phyloP scores from a whole-genome alignment of 2,888 invertebrate species.

The Clivina fossor region DNA sequence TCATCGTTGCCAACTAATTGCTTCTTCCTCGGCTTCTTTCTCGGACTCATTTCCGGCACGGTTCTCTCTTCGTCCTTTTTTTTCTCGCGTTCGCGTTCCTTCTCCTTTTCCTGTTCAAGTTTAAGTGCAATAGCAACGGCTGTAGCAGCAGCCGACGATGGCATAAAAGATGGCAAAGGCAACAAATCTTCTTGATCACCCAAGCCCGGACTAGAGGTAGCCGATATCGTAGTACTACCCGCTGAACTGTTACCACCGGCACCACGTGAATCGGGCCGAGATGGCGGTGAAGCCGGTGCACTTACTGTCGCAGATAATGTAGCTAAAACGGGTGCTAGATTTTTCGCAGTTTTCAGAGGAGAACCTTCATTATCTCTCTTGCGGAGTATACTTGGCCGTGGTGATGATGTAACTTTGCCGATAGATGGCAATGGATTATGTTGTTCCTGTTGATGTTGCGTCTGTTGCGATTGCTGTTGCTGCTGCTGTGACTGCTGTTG shows the following conservation, averaged over 20 bases:
- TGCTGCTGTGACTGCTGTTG: no score
- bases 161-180: slow-evolving; percentile 38
- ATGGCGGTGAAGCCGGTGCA: slow-evolving; percentile 49
- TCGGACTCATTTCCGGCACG: slow-evolving; percentile 67
- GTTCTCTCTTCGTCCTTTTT: slow-evolving; percentile 56
- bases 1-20: slow-evolving; percentile 64
- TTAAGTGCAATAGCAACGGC: slow-evolving; percentile 31
- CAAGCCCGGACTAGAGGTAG: slow-evolving; percentile 77
- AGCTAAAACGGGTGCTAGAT: slow-evolving; percentile 56
- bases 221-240: slow-evolving; percentile 86
- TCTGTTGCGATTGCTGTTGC: no score
- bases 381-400: slow-evolving; percentile 81
- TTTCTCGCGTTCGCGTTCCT: slow-evolving; percentile 31
- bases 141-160: slow-evolving; percentile 45
- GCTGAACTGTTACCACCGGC: slow-evolving; percentile 52
- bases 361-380: slow-evolving; percentile 83
- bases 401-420: slow-evolving; percentile 54
- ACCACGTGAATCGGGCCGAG: slow-evolving; percentile 51
- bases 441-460: slow-evolving; percentile 38
- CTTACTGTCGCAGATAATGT: slow-evolving; percentile 44
- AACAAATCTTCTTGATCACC: slow-evolving; percentile 61
- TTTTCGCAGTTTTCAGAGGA: slow-evolving; percentile 66
- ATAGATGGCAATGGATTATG: slow-evolving; percentile 42
- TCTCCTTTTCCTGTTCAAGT: slow-evolving; percentile 35
- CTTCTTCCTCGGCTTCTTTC: slow-evolving; percentile 91